These are phyloP conservation scores for Leptopilina clavipes DNA, from an alignment of 1,140 invertebrate species.

Conservation along the genomic window DNA sequence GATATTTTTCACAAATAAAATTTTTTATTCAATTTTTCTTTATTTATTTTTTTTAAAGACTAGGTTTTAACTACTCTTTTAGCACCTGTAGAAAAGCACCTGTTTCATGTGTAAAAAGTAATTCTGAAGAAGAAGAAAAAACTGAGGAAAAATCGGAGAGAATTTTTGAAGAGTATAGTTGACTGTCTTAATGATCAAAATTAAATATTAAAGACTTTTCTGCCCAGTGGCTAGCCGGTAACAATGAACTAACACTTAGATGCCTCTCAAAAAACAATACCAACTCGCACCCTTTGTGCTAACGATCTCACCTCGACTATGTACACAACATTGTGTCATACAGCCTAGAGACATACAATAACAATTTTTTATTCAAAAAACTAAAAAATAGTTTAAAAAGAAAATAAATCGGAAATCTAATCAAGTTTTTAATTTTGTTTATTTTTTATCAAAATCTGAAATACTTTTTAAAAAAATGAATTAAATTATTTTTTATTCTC, in stretches of 20 bases:
- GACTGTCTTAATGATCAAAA: conserved; percentile 59
- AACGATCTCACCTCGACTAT: conserved; percentile 68
- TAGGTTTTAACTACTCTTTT: too few species aligned
- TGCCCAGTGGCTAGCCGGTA: conserved; percentile 72
- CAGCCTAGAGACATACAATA: conserved; percentile 41
- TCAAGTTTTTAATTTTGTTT: neutral
- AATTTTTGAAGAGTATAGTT: conserved; percentile 42
- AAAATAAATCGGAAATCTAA: too few species aligned
- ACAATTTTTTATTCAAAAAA: conserved; percentile 42
- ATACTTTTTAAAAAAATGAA: too few species aligned
- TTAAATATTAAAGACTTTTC: conserved; percentile 68
- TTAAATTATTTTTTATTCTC: too few species aligned
- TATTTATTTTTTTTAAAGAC: too few species aligned
- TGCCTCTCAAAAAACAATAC: conserved; percentile 67
- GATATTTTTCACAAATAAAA: too few species aligned
- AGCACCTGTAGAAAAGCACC: too few species aligned
- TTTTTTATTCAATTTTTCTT: too few species aligned
- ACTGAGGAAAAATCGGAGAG: conserved; percentile 33
- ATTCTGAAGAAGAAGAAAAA: conserved; percentile 40
- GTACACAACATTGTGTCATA: conserved; percentile 34
- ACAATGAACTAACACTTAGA: conserved; percentile 74
- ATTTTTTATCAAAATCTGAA: too few species aligned
- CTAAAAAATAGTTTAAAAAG: conserved; percentile 1
- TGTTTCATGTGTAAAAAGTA: too few species aligned
- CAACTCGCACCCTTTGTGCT: conserved; percentile 69